These are phyloP conservation scores for Brotula barbata DNA, from an alignment of 2,797 vertebrate species.

Conservation along the genomic window DNA sequence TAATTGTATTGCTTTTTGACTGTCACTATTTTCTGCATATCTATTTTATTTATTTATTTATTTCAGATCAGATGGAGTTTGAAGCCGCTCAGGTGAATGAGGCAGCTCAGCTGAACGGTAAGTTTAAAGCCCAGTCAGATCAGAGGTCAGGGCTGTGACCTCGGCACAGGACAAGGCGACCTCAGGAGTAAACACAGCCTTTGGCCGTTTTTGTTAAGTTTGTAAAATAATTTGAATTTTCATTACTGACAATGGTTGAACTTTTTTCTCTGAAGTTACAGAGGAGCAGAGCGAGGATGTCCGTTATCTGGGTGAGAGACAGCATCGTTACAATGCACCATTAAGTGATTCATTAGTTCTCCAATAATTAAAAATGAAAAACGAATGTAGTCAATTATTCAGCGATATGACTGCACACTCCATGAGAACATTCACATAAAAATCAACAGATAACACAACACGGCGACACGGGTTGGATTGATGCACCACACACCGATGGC, in stretches of 20 bases:
- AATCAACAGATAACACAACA: too few relatives aligned
- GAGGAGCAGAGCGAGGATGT: conserved; percentile 54
- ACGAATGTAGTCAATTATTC: too few relatives aligned
- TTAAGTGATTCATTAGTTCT: too few relatives aligned
- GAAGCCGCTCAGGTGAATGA: conserved; percentile 67
- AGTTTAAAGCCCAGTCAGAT: conserved; percentile 11
- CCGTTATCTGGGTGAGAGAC: conserved; percentile 62
- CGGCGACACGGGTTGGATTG: too few relatives aligned
- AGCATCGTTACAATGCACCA: background rate
- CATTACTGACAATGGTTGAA: background rate
- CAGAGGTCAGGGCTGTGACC: background rate
- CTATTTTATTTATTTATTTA: background rate
- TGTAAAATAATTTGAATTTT: background rate
- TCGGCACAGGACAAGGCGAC: background rate
- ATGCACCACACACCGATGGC: too few relatives aligned
- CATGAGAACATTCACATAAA: too few relatives aligned
- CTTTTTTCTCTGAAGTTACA: conserved; percentile 42
- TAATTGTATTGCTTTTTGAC: too few relatives aligned
- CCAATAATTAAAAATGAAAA: too few relatives aligned
- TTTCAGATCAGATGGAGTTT: conserved; percentile 73
- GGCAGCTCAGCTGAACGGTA: conserved; percentile 66
- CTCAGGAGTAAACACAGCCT: background rate
- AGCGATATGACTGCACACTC: too few relatives aligned
- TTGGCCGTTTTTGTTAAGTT: background rate
- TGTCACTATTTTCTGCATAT: too few relatives aligned